Base-by-base conservation (phyloP, 2,888 invertebrate species). In the Nemotelus pantherinus region DNA sequence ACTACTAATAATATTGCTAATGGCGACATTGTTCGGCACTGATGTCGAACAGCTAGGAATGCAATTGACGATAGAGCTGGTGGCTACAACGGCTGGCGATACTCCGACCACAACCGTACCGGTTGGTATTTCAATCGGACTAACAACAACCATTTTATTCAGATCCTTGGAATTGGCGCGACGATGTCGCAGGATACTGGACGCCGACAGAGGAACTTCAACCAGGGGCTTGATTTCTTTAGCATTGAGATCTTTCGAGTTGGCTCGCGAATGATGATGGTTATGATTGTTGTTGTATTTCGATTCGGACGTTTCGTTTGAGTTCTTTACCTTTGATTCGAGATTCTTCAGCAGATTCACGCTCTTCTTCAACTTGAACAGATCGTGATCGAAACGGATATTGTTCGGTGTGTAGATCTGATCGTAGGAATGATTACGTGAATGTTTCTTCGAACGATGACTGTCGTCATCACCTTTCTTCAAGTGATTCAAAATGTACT, bases 101-200 rank as follows among this genome's bases (percentile, higher is more conserved):
- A 53, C n/a, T 41, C 39, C 39, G 7, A 63, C 70, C 41, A 25
- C 10, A 6, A 50, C 55, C 7, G 47, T 44, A 50, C 47, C 41
- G 41, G 60, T 6, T 43, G 74, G 74, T 48, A 74, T 63, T 43
- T 63, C 75, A 58, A 72, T 68, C 41, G 77, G 47, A 25, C 82
- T 81, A 25, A 25, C 25, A 55, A 80, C 77, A 70, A 81, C 79
- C 68, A 84, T 82, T 81, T 86, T 87, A 53, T 70, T 70, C 4
- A 87, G 82, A 82, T 91, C 91, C 82, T 88, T 88, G n/a, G 91
- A 91, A 82, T 89, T 89, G 58, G 91, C 91, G 82, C 91, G 88
- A 3, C 91, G 88, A 85, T 91, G 91, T 2, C 91, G 88, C 79
- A 91, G 84, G 60, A 87, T 87, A 79, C 83, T 85, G 48, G 85